Evolutionary conservation across 2,797 vertebrate genomes (phyloP).

Genomic region (Decapterus maruadsi): DNA sequence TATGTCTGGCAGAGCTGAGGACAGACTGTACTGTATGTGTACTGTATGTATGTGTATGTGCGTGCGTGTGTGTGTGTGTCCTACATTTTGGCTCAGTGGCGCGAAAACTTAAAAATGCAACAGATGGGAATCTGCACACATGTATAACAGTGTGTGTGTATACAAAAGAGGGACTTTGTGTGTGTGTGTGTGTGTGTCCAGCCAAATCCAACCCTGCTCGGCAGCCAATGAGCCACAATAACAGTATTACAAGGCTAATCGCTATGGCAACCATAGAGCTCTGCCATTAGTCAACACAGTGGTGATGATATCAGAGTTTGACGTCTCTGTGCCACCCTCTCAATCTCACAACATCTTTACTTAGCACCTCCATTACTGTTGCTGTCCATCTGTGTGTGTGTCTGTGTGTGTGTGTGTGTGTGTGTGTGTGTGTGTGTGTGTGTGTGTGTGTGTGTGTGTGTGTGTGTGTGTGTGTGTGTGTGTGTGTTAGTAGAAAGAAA

Average conservation of each 20-base stretch:
- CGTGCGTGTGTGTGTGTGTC: background rate
- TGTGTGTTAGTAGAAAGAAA: too few species aligned
- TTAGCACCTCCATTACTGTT: conserved; percentile 59
- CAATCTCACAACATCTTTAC: conserved; percentile 74
- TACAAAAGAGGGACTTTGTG: conserved; percentile 35
- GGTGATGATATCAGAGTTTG: conserved; percentile 79
- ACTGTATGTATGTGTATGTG: background rate
- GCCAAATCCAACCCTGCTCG: conserved; percentile 58
- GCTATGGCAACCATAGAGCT: conserved; percentile 79
- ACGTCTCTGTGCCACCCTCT: conserved; percentile 77
- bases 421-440: conserved; percentile 61
- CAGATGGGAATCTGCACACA: conserved; percentile 59
- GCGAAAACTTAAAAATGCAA: conserved; percentile 43
- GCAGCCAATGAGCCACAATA: conserved; percentile 76
- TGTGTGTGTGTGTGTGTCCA: conserved; percentile 20
- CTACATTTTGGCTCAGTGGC: conserved; percentile 22
- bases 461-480: too few species aligned
- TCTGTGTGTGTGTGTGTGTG: conserved; percentile 24
- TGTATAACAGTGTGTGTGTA: conserved; percentile 33
- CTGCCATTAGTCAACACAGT: conserved; percentile 80
- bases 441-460: conserved; percentile 64
- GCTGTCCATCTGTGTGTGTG: conserved; percentile 66
- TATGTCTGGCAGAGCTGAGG: conserved; percentile 16
- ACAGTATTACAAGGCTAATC: conserved; percentile 77
- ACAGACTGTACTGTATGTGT: too few species aligned